Conservation (phyloP, 2,888 invertebrate species). For the Euproctis similis region DNA sequence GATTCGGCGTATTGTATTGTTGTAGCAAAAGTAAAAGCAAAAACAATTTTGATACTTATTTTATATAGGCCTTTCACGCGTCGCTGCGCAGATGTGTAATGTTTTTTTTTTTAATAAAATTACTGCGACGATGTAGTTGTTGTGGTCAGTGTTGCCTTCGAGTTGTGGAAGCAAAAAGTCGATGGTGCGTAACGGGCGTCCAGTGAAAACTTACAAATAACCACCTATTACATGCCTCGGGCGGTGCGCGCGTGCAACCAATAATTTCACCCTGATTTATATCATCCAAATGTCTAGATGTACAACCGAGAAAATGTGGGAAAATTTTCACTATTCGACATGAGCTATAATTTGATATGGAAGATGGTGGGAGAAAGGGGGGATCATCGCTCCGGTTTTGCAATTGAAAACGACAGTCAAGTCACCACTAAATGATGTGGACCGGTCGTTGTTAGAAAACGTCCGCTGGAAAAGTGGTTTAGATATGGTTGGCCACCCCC, state of each 20-base stretch:
- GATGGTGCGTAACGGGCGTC: conserved; percentile 61
- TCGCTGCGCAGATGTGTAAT: too few relatives aligned
- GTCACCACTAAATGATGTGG: conserved; percentile 60
- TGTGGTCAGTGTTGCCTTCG: conserved; percentile 4
- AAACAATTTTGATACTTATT: too few relatives aligned
- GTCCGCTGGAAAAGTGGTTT: conserved; percentile 63
- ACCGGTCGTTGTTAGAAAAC: conserved; percentile 65
- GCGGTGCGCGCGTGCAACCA: conserved; percentile 50
- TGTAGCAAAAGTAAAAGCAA: too few relatives aligned
- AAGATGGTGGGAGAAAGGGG: too few relatives aligned
- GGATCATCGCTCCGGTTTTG: conserved; percentile 62
- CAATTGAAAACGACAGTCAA: conserved; percentile 72
- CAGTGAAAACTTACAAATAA: conserved; percentile 72
- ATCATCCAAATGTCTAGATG: conserved; percentile 56
- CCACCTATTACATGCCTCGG: conserved; percentile 61
- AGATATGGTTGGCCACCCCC: conserved; percentile 37
- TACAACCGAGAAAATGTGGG: conserved; percentile 67
- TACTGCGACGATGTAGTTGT: too few relatives aligned
- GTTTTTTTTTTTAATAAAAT: too few relatives aligned
- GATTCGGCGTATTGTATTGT: too few relatives aligned
- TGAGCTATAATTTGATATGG: conserved; percentile 69
- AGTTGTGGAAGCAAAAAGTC: conserved; percentile 27
- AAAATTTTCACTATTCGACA: conserved; percentile 66
- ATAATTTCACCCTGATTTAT: conserved; percentile 72
- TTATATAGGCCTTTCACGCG: too few relatives aligned